These are phyloP conservation scores for Globia sparganii DNA, from an alignment of 2,888 invertebrate genomes.

Conservation along the genomic window DNA sequence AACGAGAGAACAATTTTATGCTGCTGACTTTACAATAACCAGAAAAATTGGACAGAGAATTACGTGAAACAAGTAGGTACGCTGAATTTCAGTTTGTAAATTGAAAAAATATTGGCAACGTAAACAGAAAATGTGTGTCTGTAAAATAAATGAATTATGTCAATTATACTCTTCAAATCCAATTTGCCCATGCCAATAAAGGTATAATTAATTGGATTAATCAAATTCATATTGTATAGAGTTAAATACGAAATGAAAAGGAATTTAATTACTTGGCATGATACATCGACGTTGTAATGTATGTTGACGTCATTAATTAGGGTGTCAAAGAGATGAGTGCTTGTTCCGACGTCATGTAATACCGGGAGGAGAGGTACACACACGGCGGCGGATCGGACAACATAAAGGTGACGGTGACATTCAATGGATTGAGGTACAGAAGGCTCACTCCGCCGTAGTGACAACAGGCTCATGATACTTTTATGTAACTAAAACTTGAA, in stretches of 20 bases:
- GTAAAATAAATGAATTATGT: constrained; percentile 5
- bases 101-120: constrained; percentile 10
- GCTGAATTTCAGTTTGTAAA: background rate
- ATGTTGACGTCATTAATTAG: constrained; percentile 30
- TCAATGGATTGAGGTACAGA: background rate
- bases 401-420: background rate
- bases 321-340: background rate
- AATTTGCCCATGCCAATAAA: constrained; percentile 16
- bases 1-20: constrained; percentile 8
- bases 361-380: background rate
- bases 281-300: constrained; percentile 21
- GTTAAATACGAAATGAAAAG: constrained; percentile 19
- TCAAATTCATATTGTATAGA: constrained; percentile 12
- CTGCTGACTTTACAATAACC: constrained; percentile 1
- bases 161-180: constrained; percentile 30
- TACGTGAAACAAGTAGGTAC: background rate
- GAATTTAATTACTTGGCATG: constrained; percentile 22
- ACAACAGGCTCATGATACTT: too few relatives aligned
- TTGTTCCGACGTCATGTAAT: background rate
- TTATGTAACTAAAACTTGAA: background rate
- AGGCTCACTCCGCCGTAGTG: background rate
- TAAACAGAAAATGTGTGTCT: constrained; percentile 19
- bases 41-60: background rate
- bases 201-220: constrained; percentile 33
- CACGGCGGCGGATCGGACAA: background rate